These are phyloP conservation scores for Tridacna crocea DNA, from an alignment of 2,888 invertebrate genomes.

Conservation along the genomic window DNA sequence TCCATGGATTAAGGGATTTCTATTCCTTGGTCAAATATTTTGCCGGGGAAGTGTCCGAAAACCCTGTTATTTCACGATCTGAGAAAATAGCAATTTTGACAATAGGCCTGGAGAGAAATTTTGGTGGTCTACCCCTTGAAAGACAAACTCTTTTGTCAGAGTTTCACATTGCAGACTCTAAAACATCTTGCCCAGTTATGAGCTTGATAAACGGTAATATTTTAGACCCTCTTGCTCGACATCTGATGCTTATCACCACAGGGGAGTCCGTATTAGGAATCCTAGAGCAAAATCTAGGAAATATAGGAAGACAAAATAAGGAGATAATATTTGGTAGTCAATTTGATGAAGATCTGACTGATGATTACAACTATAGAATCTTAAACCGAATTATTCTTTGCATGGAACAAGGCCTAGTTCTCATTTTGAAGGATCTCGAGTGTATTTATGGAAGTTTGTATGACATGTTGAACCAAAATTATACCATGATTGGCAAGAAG, in stretches of 20 bases:
- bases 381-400: constrained; percentile 72
- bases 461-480: constrained; percentile 76
- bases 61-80: neutral
- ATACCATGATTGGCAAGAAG: constrained; percentile 67
- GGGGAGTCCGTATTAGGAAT: constrained; percentile 67
- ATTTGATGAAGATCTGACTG: constrained; percentile 71
- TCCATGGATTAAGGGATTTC: constrained; percentile 67
- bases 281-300: constrained; percentile 56
- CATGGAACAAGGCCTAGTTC: constrained; percentile 72
- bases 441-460: constrained; percentile 72
- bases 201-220: constrained; percentile 67
- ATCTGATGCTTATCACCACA: constrained; percentile 66
- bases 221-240: constrained; percentile 59
- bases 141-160: constrained; percentile 36
- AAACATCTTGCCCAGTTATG: constrained; percentile 30
- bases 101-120: constrained; percentile 68
- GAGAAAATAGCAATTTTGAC: constrained; percentile 39
- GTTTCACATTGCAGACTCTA: constrained; percentile 31
- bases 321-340: constrained; percentile 71
- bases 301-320: constrained; percentile 45
- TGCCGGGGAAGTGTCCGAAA: constrained; percentile 1
- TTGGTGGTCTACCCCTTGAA: constrained; percentile 66
- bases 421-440: constrained; percentile 71
- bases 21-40: constrained; percentile 60
- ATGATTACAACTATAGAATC: constrained; percentile 72